A percentile compares a stretch with the other conserved stretches of the same genome.
Conservation (phyloP, 2,888 invertebrate genomes). For the Lasioglossum zephyrum region DNA sequence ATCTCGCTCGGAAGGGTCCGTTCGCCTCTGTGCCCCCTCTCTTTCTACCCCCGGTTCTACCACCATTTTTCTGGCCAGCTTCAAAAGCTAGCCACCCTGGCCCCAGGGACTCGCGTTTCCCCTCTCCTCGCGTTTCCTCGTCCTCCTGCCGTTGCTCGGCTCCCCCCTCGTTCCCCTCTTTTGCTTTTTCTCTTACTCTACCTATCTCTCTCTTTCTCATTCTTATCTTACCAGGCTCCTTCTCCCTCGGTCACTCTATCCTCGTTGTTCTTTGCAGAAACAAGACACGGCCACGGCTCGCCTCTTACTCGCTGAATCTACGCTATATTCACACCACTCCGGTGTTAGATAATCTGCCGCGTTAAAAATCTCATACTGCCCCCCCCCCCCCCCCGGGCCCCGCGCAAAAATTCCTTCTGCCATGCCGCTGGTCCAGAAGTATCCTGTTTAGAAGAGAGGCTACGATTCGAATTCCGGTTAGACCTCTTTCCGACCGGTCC, state of each 20-base stretch:
- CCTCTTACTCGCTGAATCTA: slow-evolving; percentile 50
- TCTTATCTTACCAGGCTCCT: no score
- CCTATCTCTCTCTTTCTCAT: background rate
- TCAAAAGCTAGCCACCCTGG: slow-evolving; percentile 70
- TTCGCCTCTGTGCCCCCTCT: slow-evolving; percentile 53
- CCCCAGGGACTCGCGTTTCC: slow-evolving; percentile 57
- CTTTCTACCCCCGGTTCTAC: slow-evolving; percentile 40
- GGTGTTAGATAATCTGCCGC: slow-evolving; percentile 80
- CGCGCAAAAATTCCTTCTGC: slow-evolving; percentile 55
- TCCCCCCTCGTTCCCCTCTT: background rate
- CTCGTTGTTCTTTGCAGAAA: background rate
- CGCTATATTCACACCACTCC: slow-evolving; percentile 59
- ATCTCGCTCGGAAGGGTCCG: slow-evolving; percentile 70
- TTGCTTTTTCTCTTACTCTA: background rate
- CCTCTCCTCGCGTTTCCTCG: slow-evolving; percentile 43
- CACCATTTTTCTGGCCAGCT: slow-evolving; percentile 64
- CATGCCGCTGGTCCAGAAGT: slow-evolving; percentile 9
- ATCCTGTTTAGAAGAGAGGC: slow-evolving; percentile 26
- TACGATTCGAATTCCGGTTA: slow-evolving; percentile 37
- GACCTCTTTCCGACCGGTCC: slow-evolving; percentile 5
- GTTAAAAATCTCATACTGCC: slow-evolving; percentile 73
- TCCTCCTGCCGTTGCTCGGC: slow-evolving; percentile 47
- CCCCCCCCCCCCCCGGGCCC: slow-evolving; percentile 55
- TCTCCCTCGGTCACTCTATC: background rate
- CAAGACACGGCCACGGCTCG: background rate